Base-by-base conservation (phyloP, 2,113 vertebrate genomes). In the Hydrolagus affinis region DNA sequence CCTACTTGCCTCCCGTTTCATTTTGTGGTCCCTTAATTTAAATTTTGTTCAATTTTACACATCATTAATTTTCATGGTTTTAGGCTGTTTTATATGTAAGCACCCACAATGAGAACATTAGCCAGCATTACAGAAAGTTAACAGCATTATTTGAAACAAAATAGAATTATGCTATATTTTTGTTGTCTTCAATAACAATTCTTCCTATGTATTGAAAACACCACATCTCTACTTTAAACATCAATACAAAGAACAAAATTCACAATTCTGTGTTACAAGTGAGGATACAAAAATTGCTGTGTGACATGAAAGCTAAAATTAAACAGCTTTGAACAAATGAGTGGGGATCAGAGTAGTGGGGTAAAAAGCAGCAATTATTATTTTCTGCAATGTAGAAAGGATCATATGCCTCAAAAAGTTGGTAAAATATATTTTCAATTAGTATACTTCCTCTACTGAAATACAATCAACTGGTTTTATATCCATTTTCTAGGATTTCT, bases 1-100 rank as follows among this genome's bases (percentile, higher is more conserved):
- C 6, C 6, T 64, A 60, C 78, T 28, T 62, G 9, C 12, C 66
- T 59, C 57, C 57, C 56, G 32, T 72, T 72, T 75, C n/a, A 11
- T 64, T 80, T 64, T 80, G 23, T 64, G 59, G n/a, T 64, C 59
- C 57, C 77, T 32, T 75, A 73, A 75, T 66, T 86, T 75, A 86
- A 72, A 86, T 86, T 85, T 76, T 76, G 56, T 86, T 74, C 57
- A 62, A 59, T 85, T 85, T 73, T 75, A 64, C 85, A 75, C 59
- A 30, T 23, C 62, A 77, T 25, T 57, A 21, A 75, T 76, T 86
- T 86, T 70, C 21, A 86, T 85, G 28, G 78, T 85, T 73, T 23
- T 72, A 71, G 70, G 86, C 70, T 30, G 1, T 74, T 72, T 78
- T 78, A 17, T 32, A 17, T 83, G 15, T 30, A 83, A 32, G 60